Conservation (phyloP, 1,140 invertebrate genomes). For the Stegodyphus dumicola region DNA sequence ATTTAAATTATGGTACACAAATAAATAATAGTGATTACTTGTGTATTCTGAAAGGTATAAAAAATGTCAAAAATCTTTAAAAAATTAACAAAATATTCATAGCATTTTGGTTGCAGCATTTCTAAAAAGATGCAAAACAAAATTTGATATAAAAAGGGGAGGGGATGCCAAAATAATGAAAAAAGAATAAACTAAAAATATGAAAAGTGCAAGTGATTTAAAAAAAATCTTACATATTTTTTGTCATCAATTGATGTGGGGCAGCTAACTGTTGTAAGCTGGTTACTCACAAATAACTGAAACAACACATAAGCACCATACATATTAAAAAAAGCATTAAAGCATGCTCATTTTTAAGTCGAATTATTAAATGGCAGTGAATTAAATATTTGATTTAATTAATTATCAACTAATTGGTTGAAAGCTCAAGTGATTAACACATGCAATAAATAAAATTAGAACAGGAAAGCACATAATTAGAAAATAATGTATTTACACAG, state of each 20-base stretch:
- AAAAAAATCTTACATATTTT: conserved; percentile 46
- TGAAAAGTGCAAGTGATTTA: background rate
- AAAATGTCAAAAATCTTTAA: background rate
- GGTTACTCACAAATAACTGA: conserved; percentile 58
- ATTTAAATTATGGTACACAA: no score
- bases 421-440: no score
- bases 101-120: no score
- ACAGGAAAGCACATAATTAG: no score
- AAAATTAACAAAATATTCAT: background rate
- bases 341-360: background rate
- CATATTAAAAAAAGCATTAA: background rate
- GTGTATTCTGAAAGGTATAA: background rate
- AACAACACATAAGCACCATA: conserved; percentile 44
- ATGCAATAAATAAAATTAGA: no score
- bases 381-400: no score
- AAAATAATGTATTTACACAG: no score
- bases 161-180: background rate
- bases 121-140: no score
- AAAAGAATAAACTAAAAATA: conserved; percentile 1
- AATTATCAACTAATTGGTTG: no score
- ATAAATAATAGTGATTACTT: no score
- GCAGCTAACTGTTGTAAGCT: conserved; percentile 34
- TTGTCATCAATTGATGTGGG: conserved; percentile 47
- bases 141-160: background rate
- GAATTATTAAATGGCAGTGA: no score